These are phyloP conservation scores for Sericinus montela DNA, from an alignment of 2,888 invertebrate genomes.

Conservation along the genomic window DNA sequence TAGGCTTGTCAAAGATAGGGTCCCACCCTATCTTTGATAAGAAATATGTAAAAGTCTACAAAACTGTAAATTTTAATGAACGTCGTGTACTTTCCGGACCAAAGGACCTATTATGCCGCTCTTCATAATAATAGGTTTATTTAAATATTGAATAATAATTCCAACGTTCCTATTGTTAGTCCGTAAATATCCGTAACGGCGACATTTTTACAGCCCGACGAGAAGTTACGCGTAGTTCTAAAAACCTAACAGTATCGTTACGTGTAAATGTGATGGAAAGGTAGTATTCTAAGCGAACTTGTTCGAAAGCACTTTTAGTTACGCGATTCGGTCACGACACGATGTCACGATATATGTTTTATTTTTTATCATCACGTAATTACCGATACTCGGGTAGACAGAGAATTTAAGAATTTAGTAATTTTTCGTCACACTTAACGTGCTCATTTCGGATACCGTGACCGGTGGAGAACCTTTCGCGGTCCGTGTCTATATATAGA, in stretches of 20 bases:
- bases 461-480: too few relatives aligned
- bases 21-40: too few relatives aligned
- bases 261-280: slow-evolving; percentile 18
- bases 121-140: slow-evolving; percentile 7
- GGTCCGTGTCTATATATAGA: too few relatives aligned
- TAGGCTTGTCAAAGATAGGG: too few relatives aligned
- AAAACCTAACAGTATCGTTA: slow-evolving; percentile 11
- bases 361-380: too few relatives aligned
- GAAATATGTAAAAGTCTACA: not conserved
- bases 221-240: slow-evolving; percentile 13
- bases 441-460: too few relatives aligned
- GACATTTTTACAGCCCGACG: slow-evolving; percentile 13
- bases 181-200: slow-evolving; percentile 9
- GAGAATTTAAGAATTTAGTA: too few relatives aligned
- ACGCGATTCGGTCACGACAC: slow-evolving; percentile 9
- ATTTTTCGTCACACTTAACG: too few relatives aligned
- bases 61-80: not conserved
- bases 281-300: slow-evolving; percentile 13
- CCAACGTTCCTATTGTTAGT: slow-evolving; percentile 6
- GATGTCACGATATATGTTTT: not conserved
- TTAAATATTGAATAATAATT: slow-evolving; percentile 6
- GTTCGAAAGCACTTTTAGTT: not conserved
- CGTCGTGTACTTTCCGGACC: not conserved
- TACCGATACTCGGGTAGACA: too few relatives aligned
- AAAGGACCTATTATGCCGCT: not conserved